Evolutionary conservation across 2,888 invertebrate species (phyloP).

Genomic region (Calephelis perditalis): DNA sequence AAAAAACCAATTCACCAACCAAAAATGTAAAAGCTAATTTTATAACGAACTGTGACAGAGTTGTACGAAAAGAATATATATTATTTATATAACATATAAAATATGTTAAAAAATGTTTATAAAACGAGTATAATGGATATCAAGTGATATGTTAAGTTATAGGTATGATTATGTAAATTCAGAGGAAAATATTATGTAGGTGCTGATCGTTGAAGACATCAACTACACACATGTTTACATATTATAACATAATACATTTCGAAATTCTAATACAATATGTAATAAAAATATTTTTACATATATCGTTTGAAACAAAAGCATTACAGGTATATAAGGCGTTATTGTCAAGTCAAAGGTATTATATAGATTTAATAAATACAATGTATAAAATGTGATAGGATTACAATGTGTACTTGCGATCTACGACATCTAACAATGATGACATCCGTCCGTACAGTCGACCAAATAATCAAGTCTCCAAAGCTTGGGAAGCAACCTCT

Average conservation of each 20-base stretch:
- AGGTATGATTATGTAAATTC: conserved; percentile 20
- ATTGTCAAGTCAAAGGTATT: background rate
- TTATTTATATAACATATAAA: background rate
- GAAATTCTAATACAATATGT: conserved; percentile 1
- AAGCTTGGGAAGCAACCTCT: no score
- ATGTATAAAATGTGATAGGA: conserved; percentile 22
- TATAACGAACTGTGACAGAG: conserved; percentile 4
- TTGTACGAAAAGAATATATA: conserved; percentile 2
- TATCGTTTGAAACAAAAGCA: conserved; percentile 5
- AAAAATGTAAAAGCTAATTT: background rate
- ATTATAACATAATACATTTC: background rate
- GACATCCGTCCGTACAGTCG: conserved; percentile 33
- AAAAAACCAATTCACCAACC: no score
- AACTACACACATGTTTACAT: background rate
- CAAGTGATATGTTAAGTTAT: conserved; percentile 27
- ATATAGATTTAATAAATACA: conserved; percentile 10
- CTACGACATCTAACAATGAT: conserved; percentile 47
- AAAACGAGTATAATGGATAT: conserved; percentile 23
- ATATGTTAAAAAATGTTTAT: background rate
- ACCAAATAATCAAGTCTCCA: no score
- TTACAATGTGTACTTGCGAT: conserved; percentile 35
- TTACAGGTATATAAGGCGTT: conserved; percentile 1
- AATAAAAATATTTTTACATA: background rate
- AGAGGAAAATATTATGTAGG: background rate
- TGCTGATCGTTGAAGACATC: background rate